Conservation (phyloP, 2,888 invertebrate genomes). For the Alloscopus bannaensis region DNA sequence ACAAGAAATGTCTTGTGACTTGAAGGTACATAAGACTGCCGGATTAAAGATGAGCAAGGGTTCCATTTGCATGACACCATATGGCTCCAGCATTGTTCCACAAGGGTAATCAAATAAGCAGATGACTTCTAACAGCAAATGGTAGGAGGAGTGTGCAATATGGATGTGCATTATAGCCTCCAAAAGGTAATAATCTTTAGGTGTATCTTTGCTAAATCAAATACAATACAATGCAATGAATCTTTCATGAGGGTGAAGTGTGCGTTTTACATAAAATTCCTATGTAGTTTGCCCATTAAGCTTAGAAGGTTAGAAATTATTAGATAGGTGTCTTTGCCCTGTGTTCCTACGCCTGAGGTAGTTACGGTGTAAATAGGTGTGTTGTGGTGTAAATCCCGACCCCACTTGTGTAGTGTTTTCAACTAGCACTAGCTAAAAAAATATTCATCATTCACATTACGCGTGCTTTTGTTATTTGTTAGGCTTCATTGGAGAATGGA, state of each 20-base stretch:
- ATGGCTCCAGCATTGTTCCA: no score
- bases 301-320: not conserved
- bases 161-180: no score
- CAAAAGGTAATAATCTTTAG: not conserved
- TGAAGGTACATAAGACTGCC: no score
- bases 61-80: no score
- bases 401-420: not conserved
- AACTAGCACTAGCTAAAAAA: constrained; percentile 18
- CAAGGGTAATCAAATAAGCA: no score
- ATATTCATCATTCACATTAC: constrained; percentile 19
- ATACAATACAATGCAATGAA: not conserved
- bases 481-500: constrained; percentile 23
- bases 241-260: constrained; percentile 26
- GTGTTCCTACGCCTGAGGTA: not conserved
- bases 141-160: no score
- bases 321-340: not conserved
- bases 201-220: not conserved
- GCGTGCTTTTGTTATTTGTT: constrained; percentile 24
- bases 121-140: no score
- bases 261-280: constrained; percentile 27
- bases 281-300: constrained; percentile 4
- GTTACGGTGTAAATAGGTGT: constrained; percentile 16
- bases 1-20: no score
- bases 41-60: not conserved
- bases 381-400: constrained; percentile 2